Conservation (phyloP, 2,113 vertebrate genomes). For the Tichodroma muraria region DNA sequence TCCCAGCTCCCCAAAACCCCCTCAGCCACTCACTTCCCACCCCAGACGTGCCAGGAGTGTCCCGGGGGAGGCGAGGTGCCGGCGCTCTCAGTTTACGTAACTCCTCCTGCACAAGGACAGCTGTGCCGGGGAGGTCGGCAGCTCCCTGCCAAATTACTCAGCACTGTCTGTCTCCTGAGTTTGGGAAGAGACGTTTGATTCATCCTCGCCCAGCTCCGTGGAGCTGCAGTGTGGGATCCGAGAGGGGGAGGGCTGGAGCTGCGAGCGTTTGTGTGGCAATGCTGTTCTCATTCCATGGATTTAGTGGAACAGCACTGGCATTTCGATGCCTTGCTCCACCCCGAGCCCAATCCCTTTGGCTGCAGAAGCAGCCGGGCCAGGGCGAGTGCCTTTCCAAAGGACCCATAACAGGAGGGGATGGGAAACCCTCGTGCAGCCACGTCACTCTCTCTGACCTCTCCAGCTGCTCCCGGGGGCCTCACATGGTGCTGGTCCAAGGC, state of each 20-base stretch:
- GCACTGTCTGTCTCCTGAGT: constrained; percentile 17
- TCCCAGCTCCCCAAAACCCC: neutral
- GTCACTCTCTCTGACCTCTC: neutral
- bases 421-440: neutral
- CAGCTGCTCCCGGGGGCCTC: neutral
- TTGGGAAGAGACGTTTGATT: neutral
- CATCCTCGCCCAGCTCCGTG: neutral
- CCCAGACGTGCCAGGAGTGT: neutral
- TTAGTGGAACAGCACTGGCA: neutral
- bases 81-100: neutral
- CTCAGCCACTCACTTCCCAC: neutral
- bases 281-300: neutral
- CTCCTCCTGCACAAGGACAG: constrained; percentile 3
- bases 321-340: neutral
- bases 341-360: neutral
- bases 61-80: neutral
- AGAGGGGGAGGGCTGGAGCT: neutral
- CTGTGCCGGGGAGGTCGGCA: constrained; percentile 17
- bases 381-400: neutral
- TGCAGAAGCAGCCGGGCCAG: neutral
- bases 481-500: neutral
- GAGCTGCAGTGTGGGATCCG: neutral
- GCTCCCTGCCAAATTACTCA: constrained; percentile 28
- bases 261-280: neutral
- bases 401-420: neutral